Evolutionary conservation across 2,797 vertebrate species (phyloP), one percentile per base, ranked within the genome.

Genomic region (Peromyscus attwateri): DNA sequence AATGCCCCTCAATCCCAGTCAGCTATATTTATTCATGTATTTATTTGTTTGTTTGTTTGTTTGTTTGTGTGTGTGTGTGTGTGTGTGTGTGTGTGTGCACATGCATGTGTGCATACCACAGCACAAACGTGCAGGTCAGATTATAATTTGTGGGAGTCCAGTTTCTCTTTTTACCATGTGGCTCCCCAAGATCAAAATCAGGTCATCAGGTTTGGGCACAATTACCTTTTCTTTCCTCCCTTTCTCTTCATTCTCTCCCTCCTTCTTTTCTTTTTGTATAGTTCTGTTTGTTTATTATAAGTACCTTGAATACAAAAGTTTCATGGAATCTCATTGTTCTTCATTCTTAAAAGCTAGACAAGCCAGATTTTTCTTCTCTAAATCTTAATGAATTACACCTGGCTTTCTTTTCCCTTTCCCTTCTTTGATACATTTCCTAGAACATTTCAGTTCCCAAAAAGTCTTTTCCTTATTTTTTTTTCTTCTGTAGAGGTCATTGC

Each of bases 341-440:
- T 31, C 31, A 19, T 19, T 87, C 43, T 52, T 52, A 52, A 52
- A 52, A 52, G 49, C 46, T 49, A 49, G 21, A 43, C n/a, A 3
- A 6, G 66, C 27, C 64, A 71, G 64, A 80, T 71, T 25, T 92
- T 88, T 43, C 92, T 80, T 91, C 77, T 92, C 57, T 62, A 9
- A 83, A 81, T 52, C 52, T 92, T 84, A 84, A 19, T 92, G 27
- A 46, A 64, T 81, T 91, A 34, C 82, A 96, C 70, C 82, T 88
- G 19, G 10, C 4, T 81, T 92, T 87, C 85, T 94, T 93, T 85
- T 31, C 27, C 19, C 40, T 52, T 85, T 17, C 6, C 2, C 34
- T 37, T 12, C 25, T 89, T 93, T 92, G 85, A 83, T 84, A 89
- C 27, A 66, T 84, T 95, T 90, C 94, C 87, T 91, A 46, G 46